Conservation (phyloP, 2,888 invertebrate species). For the Acrobeloides nanus region DNA sequence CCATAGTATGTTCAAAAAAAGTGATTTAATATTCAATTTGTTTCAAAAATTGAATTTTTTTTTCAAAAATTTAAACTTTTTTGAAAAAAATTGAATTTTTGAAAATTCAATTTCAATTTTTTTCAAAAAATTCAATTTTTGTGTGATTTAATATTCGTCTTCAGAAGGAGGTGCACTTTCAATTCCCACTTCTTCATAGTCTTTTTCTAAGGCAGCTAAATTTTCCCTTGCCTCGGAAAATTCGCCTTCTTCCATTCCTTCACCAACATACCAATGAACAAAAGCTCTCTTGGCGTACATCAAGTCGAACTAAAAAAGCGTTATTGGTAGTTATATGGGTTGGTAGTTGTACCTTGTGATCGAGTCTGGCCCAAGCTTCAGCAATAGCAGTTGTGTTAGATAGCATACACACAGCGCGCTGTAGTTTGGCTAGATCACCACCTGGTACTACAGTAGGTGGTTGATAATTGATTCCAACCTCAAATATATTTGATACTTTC, state of each 20-base stretch:
- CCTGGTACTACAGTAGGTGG: constrained; percentile 75
- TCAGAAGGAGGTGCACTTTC: constrained; percentile 12
- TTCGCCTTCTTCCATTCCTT: constrained; percentile 52
- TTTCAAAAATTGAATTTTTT: too few relatives aligned
- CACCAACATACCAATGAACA: constrained; percentile 69
- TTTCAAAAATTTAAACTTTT: too few relatives aligned
- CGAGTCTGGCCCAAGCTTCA: constrained; percentile 74
- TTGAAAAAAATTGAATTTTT: too few relatives aligned
- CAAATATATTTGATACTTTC: too few relatives aligned
- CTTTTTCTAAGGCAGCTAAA: constrained; percentile 26
- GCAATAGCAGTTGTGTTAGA: constrained; percentile 85
- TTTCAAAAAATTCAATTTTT: too few relatives aligned
- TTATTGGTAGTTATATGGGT: too few relatives aligned
- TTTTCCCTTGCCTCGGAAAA: constrained; percentile 48
- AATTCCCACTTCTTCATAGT: constrained; percentile 24
- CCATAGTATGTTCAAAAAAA: too few relatives aligned
- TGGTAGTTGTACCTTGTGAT: constrained; percentile 68
- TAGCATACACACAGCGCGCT: constrained; percentile 75
- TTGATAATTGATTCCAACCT: constrained; percentile 57
- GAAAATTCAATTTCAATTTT: too few relatives aligned
- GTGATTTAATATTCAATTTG: too few relatives aligned
- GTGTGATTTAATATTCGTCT: too few relatives aligned
- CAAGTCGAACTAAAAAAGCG: too few relatives aligned
- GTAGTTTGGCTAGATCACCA: constrained; percentile 68
- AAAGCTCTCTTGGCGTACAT: constrained; percentile 76